Percentiles rank a stretch among this genome's conserved stretches.
Conservation (phyloP, 2,797 vertebrate genomes). For the Limosa lapponica region DNA sequence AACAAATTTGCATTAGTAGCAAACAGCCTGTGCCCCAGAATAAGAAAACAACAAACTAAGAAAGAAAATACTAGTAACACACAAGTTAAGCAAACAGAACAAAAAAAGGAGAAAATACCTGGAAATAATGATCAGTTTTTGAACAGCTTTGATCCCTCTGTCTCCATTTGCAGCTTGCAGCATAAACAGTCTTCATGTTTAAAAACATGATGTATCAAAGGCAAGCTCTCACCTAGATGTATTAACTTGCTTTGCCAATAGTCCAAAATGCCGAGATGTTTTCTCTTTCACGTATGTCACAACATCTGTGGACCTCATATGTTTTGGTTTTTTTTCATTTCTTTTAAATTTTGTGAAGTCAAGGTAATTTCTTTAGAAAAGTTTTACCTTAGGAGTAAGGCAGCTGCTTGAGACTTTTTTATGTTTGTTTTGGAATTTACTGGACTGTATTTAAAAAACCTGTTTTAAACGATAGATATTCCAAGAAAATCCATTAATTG, state of each 20-base stretch:
- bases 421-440: not conserved
- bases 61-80: not conserved
- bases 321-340: not conserved
- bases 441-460: not conserved
- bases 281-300: not conserved
- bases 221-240: not conserved
- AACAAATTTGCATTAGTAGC: not conserved
- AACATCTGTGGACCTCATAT: not conserved
- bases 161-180: slow-evolving; percentile 19
- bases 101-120: not conserved
- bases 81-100: not conserved
- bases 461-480: not conserved
- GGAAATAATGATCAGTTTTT: not conserved
- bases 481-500: not conserved
- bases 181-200: slow-evolving; percentile 11
- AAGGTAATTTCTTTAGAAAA: not conserved
- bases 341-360: not conserved
- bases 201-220: slow-evolving; percentile 34
- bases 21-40: not conserved
- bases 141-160: slow-evolving; percentile 31
- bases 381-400: not conserved
- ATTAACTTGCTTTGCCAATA: not conserved
- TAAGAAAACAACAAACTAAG: not conserved
- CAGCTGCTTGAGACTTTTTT: not conserved
- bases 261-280: not conserved